Base-by-base conservation (phyloP, 2,113 vertebrate species). In the Machaerirhynchus nigripectus region DNA sequence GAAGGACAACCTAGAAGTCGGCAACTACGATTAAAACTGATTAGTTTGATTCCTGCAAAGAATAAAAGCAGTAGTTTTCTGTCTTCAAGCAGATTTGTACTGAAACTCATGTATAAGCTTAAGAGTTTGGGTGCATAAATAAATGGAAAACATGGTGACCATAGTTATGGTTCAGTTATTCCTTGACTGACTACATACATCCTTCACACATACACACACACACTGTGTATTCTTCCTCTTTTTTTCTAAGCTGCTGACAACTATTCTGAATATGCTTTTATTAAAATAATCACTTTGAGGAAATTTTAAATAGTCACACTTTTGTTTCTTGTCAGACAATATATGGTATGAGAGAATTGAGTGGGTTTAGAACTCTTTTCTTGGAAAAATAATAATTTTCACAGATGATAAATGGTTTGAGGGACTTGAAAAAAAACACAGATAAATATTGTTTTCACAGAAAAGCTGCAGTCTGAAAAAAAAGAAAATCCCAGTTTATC, bases 1-100 rank as follows among this genome's bases (percentile, higher is more conserved):
- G 98, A 99, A 99, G 98, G 98, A 98, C 97, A 90, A 93, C 95
- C 87, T 90, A 95, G 84, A 93, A 97, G 97, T 79, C 97, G 95
- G 95, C 97, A 97, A 90, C 96, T 96, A 88, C 52, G 83, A 97
- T 97, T 85, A 93, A 93, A 97, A 78, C 63, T 65, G 91, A 71
- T 95, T 73, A 78, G 47, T 75, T 70, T 68, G 74, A 60, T 67
- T 83, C 55, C 80, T 60, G 39, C 33, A 40, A 89, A 55, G 89
- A 88, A 95, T 69, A 78, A 84, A 79, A 82, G 28, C 13, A 42
- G 23, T 39, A 44, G 22, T 59, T 92, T 82, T 19, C 28, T 52
- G 42, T 76, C 84, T 89, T 88, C 33, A 39, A 57, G 75, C 27
- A 91, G 15, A 39, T 74, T 78, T 47, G 33, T 7, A n/a, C 39